Conservation (phyloP, 2,113 vertebrate genomes). For the Pelvicachromis taeniatus region DNA sequence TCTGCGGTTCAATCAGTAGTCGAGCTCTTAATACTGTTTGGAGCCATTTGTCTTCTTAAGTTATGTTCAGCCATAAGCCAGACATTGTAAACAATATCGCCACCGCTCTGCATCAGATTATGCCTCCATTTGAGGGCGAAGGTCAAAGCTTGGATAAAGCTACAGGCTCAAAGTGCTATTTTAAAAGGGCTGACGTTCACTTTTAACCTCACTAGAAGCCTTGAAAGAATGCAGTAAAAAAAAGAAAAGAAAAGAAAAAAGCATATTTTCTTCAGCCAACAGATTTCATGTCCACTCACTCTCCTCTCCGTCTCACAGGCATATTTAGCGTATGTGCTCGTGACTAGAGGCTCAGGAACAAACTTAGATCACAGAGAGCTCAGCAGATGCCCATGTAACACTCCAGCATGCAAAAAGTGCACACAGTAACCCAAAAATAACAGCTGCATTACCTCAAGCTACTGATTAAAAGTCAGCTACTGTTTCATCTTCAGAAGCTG, state of each 20-base stretch:
- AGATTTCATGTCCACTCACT: conserved; percentile 10
- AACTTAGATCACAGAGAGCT: not conserved
- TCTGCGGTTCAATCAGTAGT: not conserved
- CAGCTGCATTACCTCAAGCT: conserved; percentile 42
- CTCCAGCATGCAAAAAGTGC: conserved; percentile 1
- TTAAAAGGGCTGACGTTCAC: not conserved
- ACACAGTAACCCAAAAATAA: conserved; percentile 28
- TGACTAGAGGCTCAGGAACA: not conserved
- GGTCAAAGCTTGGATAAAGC: not conserved
- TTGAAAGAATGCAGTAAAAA: not conserved
- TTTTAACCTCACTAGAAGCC: conserved; percentile 3
- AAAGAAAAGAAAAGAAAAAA: not conserved
- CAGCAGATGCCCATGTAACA: conserved; percentile 23
- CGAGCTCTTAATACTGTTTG: not conserved
- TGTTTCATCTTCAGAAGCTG: conserved; percentile 3
- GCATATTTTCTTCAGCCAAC: conserved; percentile 1
- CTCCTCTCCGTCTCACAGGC: not conserved
- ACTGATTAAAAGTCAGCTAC: conserved; percentile 33
- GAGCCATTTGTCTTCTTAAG: not conserved
- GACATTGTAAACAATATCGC: not conserved
- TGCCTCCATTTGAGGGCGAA: not conserved
- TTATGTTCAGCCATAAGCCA: not conserved
- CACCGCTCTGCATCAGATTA: not conserved
- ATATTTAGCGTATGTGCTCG: not conserved
- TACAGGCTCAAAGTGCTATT: not conserved